Base-by-base conservation (phyloP, 2,888 invertebrate genomes). In the Ferdinandea cuprea region DNA sequence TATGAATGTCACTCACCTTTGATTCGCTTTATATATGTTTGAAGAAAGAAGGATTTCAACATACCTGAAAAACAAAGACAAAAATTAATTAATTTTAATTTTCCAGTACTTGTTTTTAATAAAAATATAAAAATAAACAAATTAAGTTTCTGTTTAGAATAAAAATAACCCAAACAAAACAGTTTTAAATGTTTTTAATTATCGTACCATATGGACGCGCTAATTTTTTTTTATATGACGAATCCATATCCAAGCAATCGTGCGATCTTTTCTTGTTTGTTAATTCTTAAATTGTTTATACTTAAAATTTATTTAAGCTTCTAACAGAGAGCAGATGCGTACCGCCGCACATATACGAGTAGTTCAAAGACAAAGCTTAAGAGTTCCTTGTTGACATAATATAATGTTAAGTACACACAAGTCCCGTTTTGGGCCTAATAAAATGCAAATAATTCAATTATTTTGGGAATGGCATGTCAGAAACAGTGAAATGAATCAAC, bases 201-300 rank as follows among this genome's bases (percentile, higher is more conserved):
- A 77, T 46, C 77, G 77, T 58, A 77, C 71, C 71, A 66, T n/a
- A 48, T 46, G 65, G 59, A 44, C 37, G 76, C 52, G 80, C 40
- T 81, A 77, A 54, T 76, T 42, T 28, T 37, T 44, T 46, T n/a
- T n/a, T n/a, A n/a, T n/a, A 46, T 40, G 32, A 54, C 59, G 52
- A 63, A 58, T 50, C 69, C 50, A n/a, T n/a, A n/a, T n/a, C n/a
- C 40, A 54, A 61, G 44, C 6, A 54, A 61, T 69, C 69, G 56
- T 63, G 58, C 69, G 35, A 80, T 69, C 54, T 74, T 68, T 32
- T 11, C n/a, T n/a, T n/a, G n/a, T n/a, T n/a, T n/a, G n/a, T n/a
- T n/a, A n/a, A 28, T 35, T 19, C 19, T 40, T 9, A 46, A 44
- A 32, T 54, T 50, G 44, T 76, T 35, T 46, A 59, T 56, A 52